Percentiles rank a stretch among this genome's conserved stretches.
Conservation (phyloP, 2,113 vertebrate species). For the Conger conger region DNA sequence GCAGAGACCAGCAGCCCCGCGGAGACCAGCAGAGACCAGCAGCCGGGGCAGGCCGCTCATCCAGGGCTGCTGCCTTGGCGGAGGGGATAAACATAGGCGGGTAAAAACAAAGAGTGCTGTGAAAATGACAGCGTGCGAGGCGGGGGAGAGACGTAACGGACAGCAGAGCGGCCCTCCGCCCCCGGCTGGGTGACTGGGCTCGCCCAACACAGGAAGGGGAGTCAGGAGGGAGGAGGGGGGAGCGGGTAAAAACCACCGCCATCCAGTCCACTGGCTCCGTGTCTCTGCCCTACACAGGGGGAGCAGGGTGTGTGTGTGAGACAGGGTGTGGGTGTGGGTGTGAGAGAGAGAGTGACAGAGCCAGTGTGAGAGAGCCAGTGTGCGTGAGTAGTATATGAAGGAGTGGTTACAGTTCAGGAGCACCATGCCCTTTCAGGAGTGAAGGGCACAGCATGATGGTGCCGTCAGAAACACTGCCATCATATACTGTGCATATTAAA, state of each 20-base stretch:
- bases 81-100: not conserved
- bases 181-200: not conserved
- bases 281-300: not conserved
- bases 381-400: not conserved
- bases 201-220: no score
- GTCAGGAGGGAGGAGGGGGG: not conserved
- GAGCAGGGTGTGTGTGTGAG: not conserved
- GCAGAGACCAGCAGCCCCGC: no score
- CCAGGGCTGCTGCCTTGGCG: not conserved
- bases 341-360: not conserved
- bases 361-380: not conserved
- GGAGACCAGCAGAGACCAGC: not conserved
- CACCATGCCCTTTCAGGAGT: no score
- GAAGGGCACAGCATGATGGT: no score
- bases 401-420: not conserved
- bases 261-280: no score
- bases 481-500: no score
- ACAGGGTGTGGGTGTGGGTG: not conserved
- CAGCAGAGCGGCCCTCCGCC: no score
- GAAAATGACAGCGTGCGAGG: not conserved
- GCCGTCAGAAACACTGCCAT: no score
- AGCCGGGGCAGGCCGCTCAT: not conserved
- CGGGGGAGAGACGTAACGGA: not conserved
- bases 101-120: not conserved
- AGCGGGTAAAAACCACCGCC: no score